Conservation (phyloP, 2,797 vertebrate genomes). For the Streptopelia turtur region DNA sequence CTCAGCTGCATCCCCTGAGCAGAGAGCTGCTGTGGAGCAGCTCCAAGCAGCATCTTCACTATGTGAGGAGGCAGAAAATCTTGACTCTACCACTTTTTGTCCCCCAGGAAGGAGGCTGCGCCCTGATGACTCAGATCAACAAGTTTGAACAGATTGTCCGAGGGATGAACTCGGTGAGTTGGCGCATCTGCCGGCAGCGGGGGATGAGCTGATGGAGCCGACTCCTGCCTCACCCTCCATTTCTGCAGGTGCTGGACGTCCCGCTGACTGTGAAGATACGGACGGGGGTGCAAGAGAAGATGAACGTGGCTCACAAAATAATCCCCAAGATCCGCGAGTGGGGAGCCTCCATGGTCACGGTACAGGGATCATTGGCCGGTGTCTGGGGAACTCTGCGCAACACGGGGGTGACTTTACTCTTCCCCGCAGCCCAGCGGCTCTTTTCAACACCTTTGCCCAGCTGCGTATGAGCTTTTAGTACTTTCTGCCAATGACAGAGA, state of each 20-base stretch:
- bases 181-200: accelerated
- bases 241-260: conserved; percentile 90
- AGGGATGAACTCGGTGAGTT: conserved; percentile 89
- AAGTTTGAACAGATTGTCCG: conserved; percentile 94
- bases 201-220: background rate
- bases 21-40: background rate
- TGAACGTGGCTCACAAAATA: conserved; percentile 90
- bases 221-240: background rate
- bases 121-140: conserved; percentile 89
- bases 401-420: background rate
- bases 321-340: conserved; percentile 91
- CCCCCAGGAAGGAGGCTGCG: conserved; percentile 93
- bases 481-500: background rate
- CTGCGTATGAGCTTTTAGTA: background rate
- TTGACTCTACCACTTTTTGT: background rate
- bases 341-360: conserved; percentile 91
- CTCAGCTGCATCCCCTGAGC: background rate
- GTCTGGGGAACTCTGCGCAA: background rate
- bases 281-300: conserved; percentile 91
- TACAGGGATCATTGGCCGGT: conserved; percentile 34
- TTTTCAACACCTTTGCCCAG: background rate
- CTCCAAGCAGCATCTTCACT: background rate
- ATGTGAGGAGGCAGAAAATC: background rate
- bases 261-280: conserved; percentile 95
- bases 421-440: background rate